Evolutionary conservation across 2,888 invertebrate species (phyloP).

Genomic region (Mimachlamys varia): DNA sequence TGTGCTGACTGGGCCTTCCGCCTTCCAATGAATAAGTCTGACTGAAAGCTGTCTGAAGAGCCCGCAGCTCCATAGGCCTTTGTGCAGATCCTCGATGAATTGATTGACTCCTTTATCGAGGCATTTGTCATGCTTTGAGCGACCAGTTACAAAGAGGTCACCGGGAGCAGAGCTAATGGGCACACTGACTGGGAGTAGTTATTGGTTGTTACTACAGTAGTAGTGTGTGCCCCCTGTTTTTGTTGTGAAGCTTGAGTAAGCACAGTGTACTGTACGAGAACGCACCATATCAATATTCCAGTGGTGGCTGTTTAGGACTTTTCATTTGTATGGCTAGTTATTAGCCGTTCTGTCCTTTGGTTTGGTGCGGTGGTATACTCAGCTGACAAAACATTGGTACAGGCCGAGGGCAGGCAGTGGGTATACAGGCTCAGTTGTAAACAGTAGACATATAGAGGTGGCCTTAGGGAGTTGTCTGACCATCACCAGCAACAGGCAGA

Average conservation of each 20-base stretch:
- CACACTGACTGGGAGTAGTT: neutral
- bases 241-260: constrained; percentile 29
- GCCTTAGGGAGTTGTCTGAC: neutral
- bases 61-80: neutral
- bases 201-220: neutral
- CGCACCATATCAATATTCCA: constrained; percentile 10
- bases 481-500: neutral
- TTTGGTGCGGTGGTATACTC: neutral
- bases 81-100: neutral
- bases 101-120: constrained; percentile 25
- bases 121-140: constrained; percentile 31
- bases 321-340: neutral
- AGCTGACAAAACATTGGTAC: neutral
- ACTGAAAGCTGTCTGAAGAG: neutral
- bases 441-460: constrained; percentile 10
- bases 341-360: neutral
- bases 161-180: constrained; percentile 6
- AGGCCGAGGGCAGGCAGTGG: neutral
- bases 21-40: neutral
- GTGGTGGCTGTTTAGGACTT: neutral
- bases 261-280: neutral
- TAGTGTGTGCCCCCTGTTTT: neutral
- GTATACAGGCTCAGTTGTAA: neutral
- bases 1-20: neutral
- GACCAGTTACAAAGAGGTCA: constrained; percentile 31